These are phyloP conservation scores for Saimiri boliviensis DNA, from an alignment of 2,113 vertebrate species.

Conservation along the genomic window DNA sequence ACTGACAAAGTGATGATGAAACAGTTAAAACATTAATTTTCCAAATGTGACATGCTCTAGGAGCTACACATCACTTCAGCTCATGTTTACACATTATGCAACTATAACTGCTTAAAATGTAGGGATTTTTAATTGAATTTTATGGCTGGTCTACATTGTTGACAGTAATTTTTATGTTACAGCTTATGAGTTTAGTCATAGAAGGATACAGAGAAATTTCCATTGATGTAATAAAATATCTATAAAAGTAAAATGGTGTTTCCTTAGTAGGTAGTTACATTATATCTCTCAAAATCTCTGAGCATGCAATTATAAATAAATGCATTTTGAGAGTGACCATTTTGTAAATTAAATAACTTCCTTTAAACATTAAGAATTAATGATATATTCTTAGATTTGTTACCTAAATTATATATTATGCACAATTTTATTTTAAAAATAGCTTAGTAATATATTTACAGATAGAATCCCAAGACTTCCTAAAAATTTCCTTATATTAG, in stretches of 20 bases:
- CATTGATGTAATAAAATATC: slow-evolving; percentile 80
- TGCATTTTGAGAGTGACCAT: slow-evolving; percentile 48
- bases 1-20: slow-evolving; percentile 15
- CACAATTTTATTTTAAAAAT: neutral
- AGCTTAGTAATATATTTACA: neutral
- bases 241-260: slow-evolving; percentile 75
- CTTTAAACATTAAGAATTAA: neutral
- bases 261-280: slow-evolving; percentile 59
- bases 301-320: slow-evolving; percentile 60
- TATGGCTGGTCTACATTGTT: slow-evolving; percentile 77
- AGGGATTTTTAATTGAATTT: slow-evolving; percentile 82
- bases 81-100: slow-evolving; percentile 71
- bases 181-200: slow-evolving; percentile 73
- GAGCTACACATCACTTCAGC: slow-evolving; percentile 47
- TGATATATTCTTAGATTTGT: neutral
- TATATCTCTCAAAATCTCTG: slow-evolving; percentile 61
- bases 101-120: slow-evolving; percentile 78
- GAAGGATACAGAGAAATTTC: slow-evolving; percentile 72
- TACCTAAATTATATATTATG: neutral
- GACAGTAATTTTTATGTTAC: slow-evolving; percentile 78
- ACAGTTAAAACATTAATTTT: slow-evolving; percentile 63
- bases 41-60: slow-evolving; percentile 66
- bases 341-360: slow-evolving; percentile 46
- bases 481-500: neutral
- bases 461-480: neutral